Conservation (phyloP, 2,797 vertebrate genomes). For the Thaleichthys pacificus region DNA sequence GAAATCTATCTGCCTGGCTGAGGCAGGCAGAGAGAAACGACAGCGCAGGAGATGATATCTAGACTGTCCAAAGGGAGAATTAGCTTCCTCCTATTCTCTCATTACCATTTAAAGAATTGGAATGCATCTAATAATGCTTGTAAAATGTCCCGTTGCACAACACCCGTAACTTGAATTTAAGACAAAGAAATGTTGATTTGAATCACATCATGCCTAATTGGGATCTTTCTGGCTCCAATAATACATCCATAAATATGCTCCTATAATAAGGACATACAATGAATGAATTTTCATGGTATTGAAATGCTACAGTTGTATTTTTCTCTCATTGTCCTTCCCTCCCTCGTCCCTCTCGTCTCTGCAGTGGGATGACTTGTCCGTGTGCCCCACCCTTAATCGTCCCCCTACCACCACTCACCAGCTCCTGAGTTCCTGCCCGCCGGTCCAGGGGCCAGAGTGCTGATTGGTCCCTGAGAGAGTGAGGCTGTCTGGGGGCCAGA, state of each 20-base stretch:
- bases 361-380: constrained; percentile 53
- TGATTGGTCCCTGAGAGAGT: constrained; percentile 4
- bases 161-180: no score
- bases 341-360: constrained; percentile 14
- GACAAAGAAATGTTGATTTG: no score
- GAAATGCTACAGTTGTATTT: neutral
- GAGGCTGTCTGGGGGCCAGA: constrained; percentile 40
- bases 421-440: constrained; percentile 36
- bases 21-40: constrained; percentile 21
- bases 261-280: no score
- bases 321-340: neutral
- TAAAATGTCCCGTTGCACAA: no score
- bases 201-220: no score
- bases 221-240: no score
- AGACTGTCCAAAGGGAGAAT: constrained; percentile 34
- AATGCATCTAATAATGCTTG: no score
- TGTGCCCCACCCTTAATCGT: constrained; percentile 38
- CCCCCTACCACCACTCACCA: constrained; percentile 30
- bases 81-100: constrained; percentile 27
- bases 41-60: constrained; percentile 32
- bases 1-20: constrained; percentile 46
- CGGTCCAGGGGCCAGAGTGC: constrained; percentile 7
- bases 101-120: constrained; percentile 11
- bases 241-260: no score
- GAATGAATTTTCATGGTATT: neutral